Evolutionary conservation across 2,888 invertebrate genomes (phyloP).

Genomic region (Alcis repandata): DNA sequence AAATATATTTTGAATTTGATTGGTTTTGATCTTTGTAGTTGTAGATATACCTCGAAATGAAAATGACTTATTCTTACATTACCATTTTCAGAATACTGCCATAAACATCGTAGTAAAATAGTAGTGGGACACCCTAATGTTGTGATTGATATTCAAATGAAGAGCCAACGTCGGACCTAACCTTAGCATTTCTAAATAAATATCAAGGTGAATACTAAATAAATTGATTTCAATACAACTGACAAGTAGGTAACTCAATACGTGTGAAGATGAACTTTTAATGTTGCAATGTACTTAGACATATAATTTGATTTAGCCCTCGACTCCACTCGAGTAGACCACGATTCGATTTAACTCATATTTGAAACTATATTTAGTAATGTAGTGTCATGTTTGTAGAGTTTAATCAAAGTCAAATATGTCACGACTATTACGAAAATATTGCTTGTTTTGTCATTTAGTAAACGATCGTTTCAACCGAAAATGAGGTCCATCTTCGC

Average conservation of each 20-base stretch:
- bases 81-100: too few relatives aligned
- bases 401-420: background rate
- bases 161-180: constrained; percentile 29
- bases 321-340: background rate
- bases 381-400: too few relatives aligned
- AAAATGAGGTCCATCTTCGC: too few relatives aligned
- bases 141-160: constrained; percentile 22
- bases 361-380: background rate
- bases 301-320: constrained; percentile 8
- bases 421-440: too few relatives aligned
- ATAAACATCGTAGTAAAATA: background rate
- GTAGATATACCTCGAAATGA: too few relatives aligned
- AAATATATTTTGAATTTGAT: too few relatives aligned
- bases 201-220: constrained; percentile 43
- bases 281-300: constrained; percentile 8
- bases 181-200: constrained; percentile 47
- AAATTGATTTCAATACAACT: constrained; percentile 22
- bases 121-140: background rate
- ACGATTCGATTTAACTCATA: background rate
- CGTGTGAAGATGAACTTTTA: constrained; percentile 28
- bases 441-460: background rate
- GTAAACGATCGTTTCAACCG: background rate
- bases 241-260: constrained; percentile 14
- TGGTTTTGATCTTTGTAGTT: too few relatives aligned
- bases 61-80: too few relatives aligned